Evolutionary conservation across 2,888 invertebrate genomes (phyloP).

Genomic region (Aphodius granarius): DNA sequence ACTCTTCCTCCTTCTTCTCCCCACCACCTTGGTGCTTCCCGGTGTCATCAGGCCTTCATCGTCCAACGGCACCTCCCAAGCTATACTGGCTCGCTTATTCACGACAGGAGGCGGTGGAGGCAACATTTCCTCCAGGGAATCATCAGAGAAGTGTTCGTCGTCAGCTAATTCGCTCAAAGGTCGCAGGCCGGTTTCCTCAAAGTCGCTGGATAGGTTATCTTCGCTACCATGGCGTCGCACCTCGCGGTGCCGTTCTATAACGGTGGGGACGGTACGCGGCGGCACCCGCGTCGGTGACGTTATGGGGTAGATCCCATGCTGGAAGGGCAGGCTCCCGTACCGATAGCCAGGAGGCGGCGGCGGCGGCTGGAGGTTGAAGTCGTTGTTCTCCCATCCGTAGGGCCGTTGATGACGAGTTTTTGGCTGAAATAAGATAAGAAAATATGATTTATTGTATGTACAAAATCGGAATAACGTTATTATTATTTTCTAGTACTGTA

Average conservation of each 20-base stretch:
- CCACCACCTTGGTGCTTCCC: conserved; percentile 53
- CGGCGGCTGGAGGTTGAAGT: conserved; percentile 56
- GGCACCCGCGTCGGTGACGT: conserved; percentile 61
- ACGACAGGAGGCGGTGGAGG: conserved; percentile 64
- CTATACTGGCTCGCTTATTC: conserved; percentile 79
- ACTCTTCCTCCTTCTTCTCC: conserved; percentile 52
- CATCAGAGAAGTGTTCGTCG: conserved; percentile 77
- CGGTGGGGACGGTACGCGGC: conserved; percentile 70
- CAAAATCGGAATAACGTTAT: too few relatives aligned
- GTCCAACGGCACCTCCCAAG: conserved; percentile 82
- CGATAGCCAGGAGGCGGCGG: conserved; percentile 64
- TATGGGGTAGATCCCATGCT: conserved; percentile 62
- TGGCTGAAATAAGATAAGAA: conserved; percentile 60
- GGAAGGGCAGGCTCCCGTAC: conserved; percentile 70
- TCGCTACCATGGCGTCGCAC: conserved; percentile 63
- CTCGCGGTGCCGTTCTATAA: conserved; percentile 78
- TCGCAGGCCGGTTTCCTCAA: conserved; percentile 45
- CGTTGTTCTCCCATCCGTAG: conserved; percentile 68
- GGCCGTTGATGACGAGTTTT: conserved; percentile 76
- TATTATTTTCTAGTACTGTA: too few relatives aligned
- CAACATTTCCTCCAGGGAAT: conserved; percentile 77
- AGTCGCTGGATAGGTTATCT: conserved; percentile 50
- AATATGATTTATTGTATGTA: conserved; percentile 18
- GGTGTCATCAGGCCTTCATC: conserved; percentile 72
- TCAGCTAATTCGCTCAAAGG: conserved; percentile 54